Base-by-base conservation (phyloP, 2,113 vertebrate species). In the Brevimyrus niger region DNA sequence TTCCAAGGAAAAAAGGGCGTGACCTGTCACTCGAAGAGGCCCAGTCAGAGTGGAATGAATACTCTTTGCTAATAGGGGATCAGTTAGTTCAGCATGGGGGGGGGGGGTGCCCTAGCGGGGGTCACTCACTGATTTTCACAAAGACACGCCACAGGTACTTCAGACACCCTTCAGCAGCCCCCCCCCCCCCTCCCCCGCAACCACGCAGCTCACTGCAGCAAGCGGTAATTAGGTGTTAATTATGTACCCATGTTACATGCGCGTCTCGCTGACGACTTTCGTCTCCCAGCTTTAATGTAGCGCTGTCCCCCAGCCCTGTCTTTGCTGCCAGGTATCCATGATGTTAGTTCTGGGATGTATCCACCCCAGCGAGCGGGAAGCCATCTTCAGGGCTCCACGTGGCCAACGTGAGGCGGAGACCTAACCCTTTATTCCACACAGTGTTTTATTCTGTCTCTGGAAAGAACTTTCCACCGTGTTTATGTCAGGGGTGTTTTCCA, bases 401-500 rank as follows among this genome's bases (percentile, higher is more conserved):
- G 55, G 35, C 35, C 35, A 10, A 23, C 35, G 51, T 2, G 53
- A 87, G 10, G 17, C 7, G 4, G 6, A 35, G 9, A 50, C 7
- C 38, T 10, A 23, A 87, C 53, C 53, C 42, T 31, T 47, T 31
- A 53, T 61, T 86, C 53, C 27, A 47, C 44, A 11, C 31, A 11
- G 21, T 84, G 7, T n/a, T 21, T 89, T 55, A 19, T 82, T 4
- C 76, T 50, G 50, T 87, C 19, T n/a, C 48, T 5, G 50, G 3
- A 69, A 69, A 69, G 61, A 69, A 27, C 23, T 42, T 91, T 92
- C 91, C 5, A 76, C 83, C 55, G 23, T 90, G 88, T 95, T 94
- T 92, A 90, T 90, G 89, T 93, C 88, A 89, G 83, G 91, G 83
- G 87, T 92, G 90, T 92, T 93, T 80, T 93, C 89, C 92, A 96